Percentiles rank a stretch among this genome's conserved stretches.
phyloP scores from a whole-genome alignment of 2,113 vertebrate species.

The Dryoscopus gambensis region DNA sequence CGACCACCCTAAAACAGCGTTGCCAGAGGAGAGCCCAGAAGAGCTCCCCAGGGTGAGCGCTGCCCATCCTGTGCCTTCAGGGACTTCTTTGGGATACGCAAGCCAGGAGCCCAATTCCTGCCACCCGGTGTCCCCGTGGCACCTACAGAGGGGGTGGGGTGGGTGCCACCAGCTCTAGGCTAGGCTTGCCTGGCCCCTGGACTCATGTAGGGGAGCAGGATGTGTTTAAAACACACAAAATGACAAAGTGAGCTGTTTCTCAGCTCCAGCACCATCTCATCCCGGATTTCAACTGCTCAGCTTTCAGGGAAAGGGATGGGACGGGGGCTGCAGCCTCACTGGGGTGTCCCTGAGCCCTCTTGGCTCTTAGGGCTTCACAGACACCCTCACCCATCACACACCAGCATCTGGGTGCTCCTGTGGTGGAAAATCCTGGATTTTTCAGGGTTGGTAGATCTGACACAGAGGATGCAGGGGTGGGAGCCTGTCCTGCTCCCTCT shows the following conservation, averaged over 20 bases:
- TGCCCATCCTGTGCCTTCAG: accelerated
- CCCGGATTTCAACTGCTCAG: neutral
- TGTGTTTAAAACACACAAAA: neutral
- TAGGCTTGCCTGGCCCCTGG: neutral
- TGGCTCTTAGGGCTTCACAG: neutral
- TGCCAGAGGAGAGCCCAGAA: neutral
- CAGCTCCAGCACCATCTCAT: neutral
- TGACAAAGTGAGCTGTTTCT: neutral
- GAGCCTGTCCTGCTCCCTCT: neutral
- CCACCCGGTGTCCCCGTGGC: accelerated
- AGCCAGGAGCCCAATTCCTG: neutral
- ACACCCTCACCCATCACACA: neutral
- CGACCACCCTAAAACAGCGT: accelerated
- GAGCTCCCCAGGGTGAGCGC: neutral
- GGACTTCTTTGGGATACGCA: neutral
- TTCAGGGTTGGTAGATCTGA: neutral
- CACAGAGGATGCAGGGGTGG: neutral
- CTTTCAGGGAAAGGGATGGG: neutral
- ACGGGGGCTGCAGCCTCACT: accelerated
- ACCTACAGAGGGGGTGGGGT: accelerated
- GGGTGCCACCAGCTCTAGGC: neutral
- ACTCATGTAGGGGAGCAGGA: neutral
- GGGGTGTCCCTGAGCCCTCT: neutral
- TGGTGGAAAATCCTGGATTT: neutral
- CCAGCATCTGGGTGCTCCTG: accelerated